These are phyloP conservation scores for Syrrhaptes paradoxus DNA, from an alignment of 2,113 vertebrate genomes.

Conservation along the genomic window DNA sequence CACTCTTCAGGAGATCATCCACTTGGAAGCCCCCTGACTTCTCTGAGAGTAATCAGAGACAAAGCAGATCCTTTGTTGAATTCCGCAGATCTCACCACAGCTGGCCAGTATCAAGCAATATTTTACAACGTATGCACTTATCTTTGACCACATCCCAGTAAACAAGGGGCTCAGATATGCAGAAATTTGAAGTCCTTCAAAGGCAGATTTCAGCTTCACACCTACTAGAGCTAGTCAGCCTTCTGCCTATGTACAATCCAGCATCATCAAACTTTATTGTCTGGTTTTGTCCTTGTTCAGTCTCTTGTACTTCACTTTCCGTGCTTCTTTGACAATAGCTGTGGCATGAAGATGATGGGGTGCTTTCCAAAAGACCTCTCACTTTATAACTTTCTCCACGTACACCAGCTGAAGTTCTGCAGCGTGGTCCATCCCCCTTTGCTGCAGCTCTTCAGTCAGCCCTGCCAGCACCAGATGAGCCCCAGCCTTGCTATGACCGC, in stretches of 20 bases:
- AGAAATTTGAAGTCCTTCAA: not conserved
- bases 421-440: not conserved
- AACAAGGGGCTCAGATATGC: not conserved
- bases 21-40: not conserved
- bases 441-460: not conserved
- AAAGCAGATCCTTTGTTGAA: not conserved
- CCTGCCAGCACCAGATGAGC: not conserved
- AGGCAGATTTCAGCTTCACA: not conserved
- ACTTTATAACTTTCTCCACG: not conserved
- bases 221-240: not conserved
- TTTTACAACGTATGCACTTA: not conserved
- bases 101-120: not conserved
- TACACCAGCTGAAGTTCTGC: not conserved
- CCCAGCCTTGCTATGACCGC: not conserved
- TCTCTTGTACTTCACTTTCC: not conserved
- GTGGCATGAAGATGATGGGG: accelerated
- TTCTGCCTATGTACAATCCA: not conserved
- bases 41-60: not conserved
- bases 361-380: not conserved
- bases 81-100: not conserved
- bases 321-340: not conserved
- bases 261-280: not conserved
- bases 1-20: not conserved
- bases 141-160: not conserved
- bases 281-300: not conserved